These are phyloP conservation scores for Pollenia griseotomentosa DNA, from an alignment of 2,888 invertebrate species.

Conservation along the genomic window DNA sequence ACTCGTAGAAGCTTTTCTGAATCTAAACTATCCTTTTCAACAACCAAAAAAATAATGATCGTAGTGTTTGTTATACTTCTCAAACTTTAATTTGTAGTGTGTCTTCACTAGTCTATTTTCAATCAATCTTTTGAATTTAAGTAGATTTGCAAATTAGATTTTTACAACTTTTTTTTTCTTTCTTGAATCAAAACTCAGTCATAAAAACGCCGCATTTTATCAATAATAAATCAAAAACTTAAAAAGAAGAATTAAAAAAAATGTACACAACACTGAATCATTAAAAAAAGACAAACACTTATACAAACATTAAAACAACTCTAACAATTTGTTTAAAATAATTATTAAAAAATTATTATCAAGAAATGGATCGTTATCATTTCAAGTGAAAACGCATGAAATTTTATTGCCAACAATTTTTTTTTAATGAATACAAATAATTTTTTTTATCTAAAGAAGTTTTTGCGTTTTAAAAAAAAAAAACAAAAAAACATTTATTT, in stretches of 20 bases:
- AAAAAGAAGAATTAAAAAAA: constrained; percentile 7
- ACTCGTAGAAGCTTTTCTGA: constrained; percentile 68
- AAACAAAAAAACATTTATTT: neutral
- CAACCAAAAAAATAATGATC: constrained; percentile 7
- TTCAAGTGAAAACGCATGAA: constrained; percentile 53
- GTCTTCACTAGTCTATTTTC: constrained; percentile 43
- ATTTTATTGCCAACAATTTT: constrained; percentile 44
- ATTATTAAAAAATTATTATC: constrained; percentile 19
- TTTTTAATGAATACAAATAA: constrained; percentile 11
- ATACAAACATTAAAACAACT: constrained; percentile 18
- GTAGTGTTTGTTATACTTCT: constrained; percentile 23
- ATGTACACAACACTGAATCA: constrained; percentile 39
- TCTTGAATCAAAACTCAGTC: constrained; percentile 14
- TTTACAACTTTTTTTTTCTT: constrained; percentile 7
- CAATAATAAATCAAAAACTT: neutral
- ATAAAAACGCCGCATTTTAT: constrained; percentile 55
- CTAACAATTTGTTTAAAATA: no score
- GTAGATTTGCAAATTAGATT: constrained; percentile 36
- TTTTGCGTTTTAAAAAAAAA: neutral
- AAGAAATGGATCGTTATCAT: constrained; percentile 49
- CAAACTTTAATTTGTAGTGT: constrained; percentile 54
- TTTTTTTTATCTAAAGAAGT: constrained; percentile 23
- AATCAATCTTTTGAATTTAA: constrained; percentile 3
- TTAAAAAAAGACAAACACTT: constrained; percentile 12
- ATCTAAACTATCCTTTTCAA: constrained; percentile 67